Conservation (phyloP, 2,888 invertebrate species). For the Cephus pygmeus region DNA sequence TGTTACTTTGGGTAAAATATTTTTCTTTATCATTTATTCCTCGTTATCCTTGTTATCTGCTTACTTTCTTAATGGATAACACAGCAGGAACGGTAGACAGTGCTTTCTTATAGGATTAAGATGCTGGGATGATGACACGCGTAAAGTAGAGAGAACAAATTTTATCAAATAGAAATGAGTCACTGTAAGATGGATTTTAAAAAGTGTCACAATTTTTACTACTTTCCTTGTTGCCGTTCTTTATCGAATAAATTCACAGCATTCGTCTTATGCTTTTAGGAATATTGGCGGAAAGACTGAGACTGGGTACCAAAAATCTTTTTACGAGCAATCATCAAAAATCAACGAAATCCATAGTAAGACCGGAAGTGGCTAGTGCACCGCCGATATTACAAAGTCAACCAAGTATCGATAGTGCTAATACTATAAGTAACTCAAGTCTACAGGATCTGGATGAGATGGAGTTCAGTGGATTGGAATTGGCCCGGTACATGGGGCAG, state of each 20-base stretch:
- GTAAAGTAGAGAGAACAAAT: too few relatives aligned
- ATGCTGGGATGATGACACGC: too few relatives aligned
- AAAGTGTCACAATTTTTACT: too few relatives aligned
- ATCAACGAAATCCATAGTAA: conserved; percentile 32
- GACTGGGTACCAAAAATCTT: conserved; percentile 60
- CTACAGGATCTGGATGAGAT: conserved; percentile 78
- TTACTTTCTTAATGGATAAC: too few relatives aligned
- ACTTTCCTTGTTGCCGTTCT: too few relatives aligned
- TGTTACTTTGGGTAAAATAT: conserved; percentile 42
- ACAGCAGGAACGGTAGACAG: too few relatives aligned
- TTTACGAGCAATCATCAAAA: conserved; percentile 36
- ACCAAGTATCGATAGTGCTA: conserved; percentile 67
- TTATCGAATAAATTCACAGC: too few relatives aligned
- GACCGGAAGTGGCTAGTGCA: conserved; percentile 40
- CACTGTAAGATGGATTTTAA: too few relatives aligned
- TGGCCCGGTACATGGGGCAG: conserved; percentile 77
- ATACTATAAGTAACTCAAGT: conserved; percentile 80
- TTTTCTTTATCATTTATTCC: too few relatives aligned
- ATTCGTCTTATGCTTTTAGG: conserved; percentile 26
- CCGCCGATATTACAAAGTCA: conserved; percentile 67
- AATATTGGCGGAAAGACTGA: conserved; percentile 46
- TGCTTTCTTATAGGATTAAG: too few relatives aligned
- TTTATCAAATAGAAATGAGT: too few relatives aligned
- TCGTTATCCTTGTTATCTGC: too few relatives aligned
- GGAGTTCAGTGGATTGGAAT: conserved; percentile 76